Evolutionary conservation across 1,140 invertebrate genomes (phyloP).

Genomic region (Acromyrmex charruanus): DNA sequence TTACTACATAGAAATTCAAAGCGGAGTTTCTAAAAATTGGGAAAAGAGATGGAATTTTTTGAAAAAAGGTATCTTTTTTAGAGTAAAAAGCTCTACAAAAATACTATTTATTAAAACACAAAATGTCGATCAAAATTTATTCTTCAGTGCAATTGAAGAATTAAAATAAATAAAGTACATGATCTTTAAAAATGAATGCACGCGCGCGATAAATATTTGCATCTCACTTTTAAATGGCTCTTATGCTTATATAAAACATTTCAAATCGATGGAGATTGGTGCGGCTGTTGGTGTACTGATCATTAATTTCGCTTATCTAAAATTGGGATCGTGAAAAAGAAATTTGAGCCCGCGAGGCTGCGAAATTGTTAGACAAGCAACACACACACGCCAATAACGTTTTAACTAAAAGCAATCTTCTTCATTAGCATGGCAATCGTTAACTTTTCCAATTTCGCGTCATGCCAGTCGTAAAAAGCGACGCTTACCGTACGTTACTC

Average conservation of each 20-base stretch:
- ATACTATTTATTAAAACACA: too few relatives aligned
- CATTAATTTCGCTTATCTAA: slow-evolving; percentile 6
- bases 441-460: slow-evolving; percentile 49
- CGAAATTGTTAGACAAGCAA: slow-evolving; percentile 17
- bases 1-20: too few relatives aligned
- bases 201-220: neutral
- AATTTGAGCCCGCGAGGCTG: neutral
- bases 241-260: neutral
- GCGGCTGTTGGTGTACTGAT: neutral
- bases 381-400: neutral
- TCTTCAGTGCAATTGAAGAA: neutral
- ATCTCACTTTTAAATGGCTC: neutral
- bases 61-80: too few relatives aligned
- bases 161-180: neutral
- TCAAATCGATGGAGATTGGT: slow-evolving; percentile 6
- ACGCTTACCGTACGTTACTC: neutral
- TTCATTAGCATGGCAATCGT: slow-evolving; percentile 40
- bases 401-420: slow-evolving; percentile 20
- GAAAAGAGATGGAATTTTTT: too few relatives aligned
- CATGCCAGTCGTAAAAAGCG: slow-evolving; percentile 36
- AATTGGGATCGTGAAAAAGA: neutral
- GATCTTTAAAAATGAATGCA: too few relatives aligned
- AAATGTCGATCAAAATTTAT: too few relatives aligned
- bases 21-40: too few relatives aligned
- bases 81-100: too few relatives aligned